A percentile compares a stretch with the other conserved stretches of the same genome.
Evolutionary conservation across 1,140 invertebrate genomes (phyloP).

Genomic region (Eueides isabella): DNA sequence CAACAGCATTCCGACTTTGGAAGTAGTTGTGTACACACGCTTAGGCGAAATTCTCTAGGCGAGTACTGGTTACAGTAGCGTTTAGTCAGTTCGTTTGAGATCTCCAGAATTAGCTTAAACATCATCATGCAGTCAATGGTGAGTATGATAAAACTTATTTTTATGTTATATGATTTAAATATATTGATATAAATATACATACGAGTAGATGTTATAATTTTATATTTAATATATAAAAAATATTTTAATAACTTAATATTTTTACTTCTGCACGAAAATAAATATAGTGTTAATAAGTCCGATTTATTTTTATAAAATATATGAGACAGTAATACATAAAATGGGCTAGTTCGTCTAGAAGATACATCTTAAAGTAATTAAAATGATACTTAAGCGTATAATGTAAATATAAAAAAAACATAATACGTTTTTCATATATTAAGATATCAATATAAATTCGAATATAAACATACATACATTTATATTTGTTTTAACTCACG

Average conservation of each 20-base stretch:
- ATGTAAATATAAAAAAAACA: not conserved
- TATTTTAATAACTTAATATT: no score
- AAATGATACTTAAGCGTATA: no score
- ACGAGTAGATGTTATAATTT: no score
- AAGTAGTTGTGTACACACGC: constrained; percentile 67
- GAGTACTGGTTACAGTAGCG: constrained; percentile 78
- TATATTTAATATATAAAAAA: no score
- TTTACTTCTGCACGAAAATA: no score
- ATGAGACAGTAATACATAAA: no score
- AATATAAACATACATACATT: not conserved
- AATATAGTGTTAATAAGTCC: no score
- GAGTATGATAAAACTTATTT: constrained; percentile 46
- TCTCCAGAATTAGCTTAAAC: constrained; percentile 67
- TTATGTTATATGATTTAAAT: not conserved
- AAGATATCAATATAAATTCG: not conserved
- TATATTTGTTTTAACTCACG: not conserved
- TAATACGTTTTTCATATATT: not conserved
- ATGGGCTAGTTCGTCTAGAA: no score
- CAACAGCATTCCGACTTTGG: constrained; percentile 70
- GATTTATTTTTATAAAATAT: no score
- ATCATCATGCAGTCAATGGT: constrained; percentile 80
- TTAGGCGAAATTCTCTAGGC: constrained; percentile 79
- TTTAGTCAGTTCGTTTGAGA: constrained; percentile 80
- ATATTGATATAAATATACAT: not conserved
- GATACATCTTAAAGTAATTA: no score